Evolutionary conservation across 2,113 vertebrate species (phyloP), one percentile per base, ranked within the genome.

Genomic region (Oreochromis aureus): DNA sequence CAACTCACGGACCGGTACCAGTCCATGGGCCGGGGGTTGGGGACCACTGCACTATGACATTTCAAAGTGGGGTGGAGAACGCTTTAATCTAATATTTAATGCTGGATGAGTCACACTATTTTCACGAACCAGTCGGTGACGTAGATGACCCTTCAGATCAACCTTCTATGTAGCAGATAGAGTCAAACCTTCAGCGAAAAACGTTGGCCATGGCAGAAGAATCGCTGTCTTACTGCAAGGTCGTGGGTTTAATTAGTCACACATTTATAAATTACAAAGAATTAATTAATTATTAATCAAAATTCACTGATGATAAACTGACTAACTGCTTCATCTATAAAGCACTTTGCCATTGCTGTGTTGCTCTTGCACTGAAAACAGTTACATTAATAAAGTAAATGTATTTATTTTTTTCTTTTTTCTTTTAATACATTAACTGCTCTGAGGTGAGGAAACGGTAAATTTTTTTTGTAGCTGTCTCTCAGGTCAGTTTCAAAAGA

Each of bases 11-110:
- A 27, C 27, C 27, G 27, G 27, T 27, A 27, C 3, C 27, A 27
- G 27, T 27, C 27, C 27, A 3, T 27, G 27, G 27, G 27, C 27
- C 16, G 0, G 30, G 16, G 58, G 3, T 11, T 61, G 59, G 0
- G 16, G 9, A 34, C 59, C 9, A 9, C 59, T 27, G 69, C 1
- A 11, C 69, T 46, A 18, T 73, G 39, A 73, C 69, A 46, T 73
- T 73, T 73, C 22, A 24, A 27, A 73, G 69, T 63, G 39, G 7
- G n/a, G 66, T 27, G 13, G 39, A 16, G 39, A 73, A 44, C 1
- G 15, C 41, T 73, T 44, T 44, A 71, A 44, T 27, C 22, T 44
- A 0, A 73, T 46, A 46, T 73, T 46, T 46, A 24, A 46, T 46
- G 16, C 9, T 6, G 5, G 16, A 11, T 76, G 69, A 27, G 44